Evolutionary conservation across 2,888 invertebrate genomes (phyloP).

Genomic region (Agonopterix subpropinquella): DNA sequence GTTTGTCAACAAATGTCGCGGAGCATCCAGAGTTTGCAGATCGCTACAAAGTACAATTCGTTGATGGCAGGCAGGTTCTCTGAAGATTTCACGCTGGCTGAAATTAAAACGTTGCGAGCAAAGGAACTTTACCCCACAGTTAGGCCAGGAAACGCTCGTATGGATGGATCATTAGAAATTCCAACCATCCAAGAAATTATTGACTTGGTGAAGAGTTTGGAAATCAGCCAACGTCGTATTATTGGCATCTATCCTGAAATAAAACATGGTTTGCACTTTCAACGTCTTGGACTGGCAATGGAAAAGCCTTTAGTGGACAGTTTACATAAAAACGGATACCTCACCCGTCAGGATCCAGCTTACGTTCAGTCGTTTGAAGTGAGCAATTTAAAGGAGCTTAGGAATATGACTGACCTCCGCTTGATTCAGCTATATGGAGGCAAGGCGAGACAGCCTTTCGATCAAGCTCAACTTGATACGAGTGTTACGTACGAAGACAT

Average conservation of each 20-base stretch:
- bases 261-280: constrained; percentile 54
- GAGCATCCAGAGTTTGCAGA: constrained; percentile 43
- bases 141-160: constrained; percentile 54
- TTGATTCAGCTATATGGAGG: constrained; percentile 49
- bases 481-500: constrained; percentile 50
- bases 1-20: constrained; percentile 48
- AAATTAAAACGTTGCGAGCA: constrained; percentile 53
- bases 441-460: constrained; percentile 36
- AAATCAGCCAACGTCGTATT: constrained; percentile 43
- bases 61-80: constrained; percentile 54
- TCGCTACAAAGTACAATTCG: constrained; percentile 39
- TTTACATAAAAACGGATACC: constrained; percentile 50
- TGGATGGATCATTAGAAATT: constrained; percentile 47
- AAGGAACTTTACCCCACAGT: constrained; percentile 47
- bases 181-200: constrained; percentile 62
- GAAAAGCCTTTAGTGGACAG: constrained; percentile 44
- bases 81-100: constrained; percentile 60
- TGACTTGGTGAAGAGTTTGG: constrained; percentile 47
- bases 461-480: constrained; percentile 38
- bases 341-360: constrained; percentile 35
- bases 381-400: constrained; percentile 51
- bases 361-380: constrained; percentile 67
- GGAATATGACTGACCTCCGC: constrained; percentile 43
- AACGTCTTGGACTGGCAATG: constrained; percentile 44
- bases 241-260: constrained; percentile 65